Percentiles rank a stretch among this genome's conserved stretches.
Evolutionary conservation across 2,113 vertebrate species (phyloP).

Genomic region (Caretta caretta): DNA sequence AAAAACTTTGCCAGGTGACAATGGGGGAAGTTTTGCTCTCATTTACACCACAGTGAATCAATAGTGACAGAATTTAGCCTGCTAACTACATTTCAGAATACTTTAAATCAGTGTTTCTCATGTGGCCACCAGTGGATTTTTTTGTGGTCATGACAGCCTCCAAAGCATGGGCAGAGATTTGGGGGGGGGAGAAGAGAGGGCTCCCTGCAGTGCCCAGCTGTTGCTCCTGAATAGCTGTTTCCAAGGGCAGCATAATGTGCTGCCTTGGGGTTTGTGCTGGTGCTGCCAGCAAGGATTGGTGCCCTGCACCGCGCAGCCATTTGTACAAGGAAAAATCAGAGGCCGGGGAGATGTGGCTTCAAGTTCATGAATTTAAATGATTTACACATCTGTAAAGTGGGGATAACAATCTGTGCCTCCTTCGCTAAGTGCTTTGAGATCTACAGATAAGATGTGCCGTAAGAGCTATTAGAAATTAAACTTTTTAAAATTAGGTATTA

Average conservation of each 20-base stretch:
- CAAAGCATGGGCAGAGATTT: no score
- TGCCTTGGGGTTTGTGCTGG: background rate
- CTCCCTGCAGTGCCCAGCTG: no score
- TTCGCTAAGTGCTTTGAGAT: background rate
- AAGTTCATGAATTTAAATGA: background rate
- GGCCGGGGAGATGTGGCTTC: background rate
- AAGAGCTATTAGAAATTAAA: background rate
- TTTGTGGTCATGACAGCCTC: no score
- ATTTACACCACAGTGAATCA: background rate
- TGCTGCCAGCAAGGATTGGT: background rate
- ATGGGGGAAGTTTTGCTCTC: background rate
- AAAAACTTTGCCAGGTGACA: background rate
- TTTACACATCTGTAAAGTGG: background rate
- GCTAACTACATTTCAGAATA: background rate
- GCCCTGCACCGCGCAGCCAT: background rate
- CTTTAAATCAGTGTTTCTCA: background rate
- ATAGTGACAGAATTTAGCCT: background rate
- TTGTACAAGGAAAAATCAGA: background rate
- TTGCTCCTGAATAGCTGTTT: no score
- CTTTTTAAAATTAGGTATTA: background rate
- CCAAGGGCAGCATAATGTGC: no score
- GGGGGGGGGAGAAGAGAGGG: no score
- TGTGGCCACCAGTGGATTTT: no score
- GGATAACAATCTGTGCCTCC: background rate
- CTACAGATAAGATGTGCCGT: background rate